These are phyloP conservation scores for Crossaster papposus DNA, from an alignment of 53 echinoderm and acorn worm genomes.

Conservation along the genomic window DNA sequence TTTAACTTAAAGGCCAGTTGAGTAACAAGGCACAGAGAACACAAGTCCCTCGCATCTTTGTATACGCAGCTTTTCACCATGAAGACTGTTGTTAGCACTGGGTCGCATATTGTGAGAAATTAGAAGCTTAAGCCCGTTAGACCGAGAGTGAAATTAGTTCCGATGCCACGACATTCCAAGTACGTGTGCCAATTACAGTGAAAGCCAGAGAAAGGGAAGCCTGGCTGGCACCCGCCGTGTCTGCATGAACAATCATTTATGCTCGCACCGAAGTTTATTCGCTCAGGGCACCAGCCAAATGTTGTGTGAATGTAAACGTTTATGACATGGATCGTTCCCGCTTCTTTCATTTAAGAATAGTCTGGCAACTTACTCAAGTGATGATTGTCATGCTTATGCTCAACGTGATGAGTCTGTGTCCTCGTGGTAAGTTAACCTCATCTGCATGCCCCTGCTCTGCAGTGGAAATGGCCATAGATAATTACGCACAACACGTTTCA, in stretches of 20 bases:
- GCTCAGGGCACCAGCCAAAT: neutral
- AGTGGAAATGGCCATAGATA: too few species aligned
- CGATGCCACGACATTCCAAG: neutral
- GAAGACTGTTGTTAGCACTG: neutral
- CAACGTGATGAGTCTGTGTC: too few species aligned
- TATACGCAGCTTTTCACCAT: neutral
- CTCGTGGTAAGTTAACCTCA: too few species aligned
- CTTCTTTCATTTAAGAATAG: neutral
- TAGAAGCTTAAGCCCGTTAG: neutral
- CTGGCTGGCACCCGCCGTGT: neutral
- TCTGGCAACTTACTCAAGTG: neutral
- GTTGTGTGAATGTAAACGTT: neutral
- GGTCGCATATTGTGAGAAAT: neutral
- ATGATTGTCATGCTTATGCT: neutral
- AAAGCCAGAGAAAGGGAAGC: neutral
- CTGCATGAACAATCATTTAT: neutral
- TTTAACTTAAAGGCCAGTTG: conserved; percentile 9
- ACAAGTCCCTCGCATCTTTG: neutral
- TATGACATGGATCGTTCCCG: neutral
- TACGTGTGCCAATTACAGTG: neutral
- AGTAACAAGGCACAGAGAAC: neutral
- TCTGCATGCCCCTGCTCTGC: too few species aligned
- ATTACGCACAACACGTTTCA: too few species aligned
- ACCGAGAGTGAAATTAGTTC: neutral
- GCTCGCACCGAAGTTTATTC: neutral